Evolutionary conservation across 2,888 invertebrate species (phyloP), one percentile per base, ranked within the genome.

Genomic region (Sinhomidia bicolor): DNA sequence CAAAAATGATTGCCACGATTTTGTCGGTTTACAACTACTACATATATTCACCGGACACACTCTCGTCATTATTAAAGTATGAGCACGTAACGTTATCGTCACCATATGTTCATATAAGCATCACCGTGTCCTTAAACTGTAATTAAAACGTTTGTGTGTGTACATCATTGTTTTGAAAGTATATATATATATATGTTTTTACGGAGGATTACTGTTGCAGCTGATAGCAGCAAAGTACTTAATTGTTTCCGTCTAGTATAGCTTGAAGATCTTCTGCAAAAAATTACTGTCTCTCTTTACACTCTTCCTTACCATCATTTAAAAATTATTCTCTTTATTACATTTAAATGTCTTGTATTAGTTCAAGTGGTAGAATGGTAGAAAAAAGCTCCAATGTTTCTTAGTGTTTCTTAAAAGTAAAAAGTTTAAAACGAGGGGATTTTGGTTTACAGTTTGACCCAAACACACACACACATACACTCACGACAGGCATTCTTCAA

Each of bases 1-100:
- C 76, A 88, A 88, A 82, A 81, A 88, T 88, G 87, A 88, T 88
- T 88, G 87, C 87, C 87, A 88, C 81, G 60, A 88, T 47, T 57
- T 88, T 65, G 74, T 47, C 17, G 36, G 17, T 57, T 62, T 26
- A 23, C 29, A 80, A 80, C 41, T 80, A 80, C 68, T 88, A 82
- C 82, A 71, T 51, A 65, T 81, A 81, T 82, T 88, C 87, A 88
- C 87, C 87, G 87, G 87, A 88, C 87, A 88, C 87, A 76, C 87
- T 81, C 87, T 76, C 76, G 60, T 51, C 87, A 81, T 62, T 60
- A 26, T 81, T 81, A 81, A 81, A 88, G 82, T 62, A 88, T 88
- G 82, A 88, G 87, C 87, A 82, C 82, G 74, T 74, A 86, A 81
- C 68, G 54, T 78, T 57, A 44, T 78, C 57, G 36, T 20, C 78